Evolutionary conservation across 2,113 vertebrate species (phyloP).

Genomic region (Dicerorhinus sumatrensis): DNA sequence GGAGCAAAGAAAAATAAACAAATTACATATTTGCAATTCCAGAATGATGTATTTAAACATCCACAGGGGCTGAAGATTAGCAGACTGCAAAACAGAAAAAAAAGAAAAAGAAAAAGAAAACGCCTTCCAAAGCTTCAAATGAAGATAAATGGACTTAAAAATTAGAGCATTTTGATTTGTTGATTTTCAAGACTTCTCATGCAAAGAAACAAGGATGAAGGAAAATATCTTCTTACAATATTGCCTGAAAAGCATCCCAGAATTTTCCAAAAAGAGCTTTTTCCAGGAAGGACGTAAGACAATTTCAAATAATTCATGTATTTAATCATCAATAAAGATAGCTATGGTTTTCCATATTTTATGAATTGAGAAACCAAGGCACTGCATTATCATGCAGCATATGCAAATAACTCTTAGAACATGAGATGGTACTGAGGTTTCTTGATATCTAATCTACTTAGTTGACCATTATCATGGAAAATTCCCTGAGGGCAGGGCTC

Average conservation of each 20-base stretch:
- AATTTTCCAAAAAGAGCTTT: slow-evolving; percentile 27
- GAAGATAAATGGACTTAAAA: slow-evolving; percentile 26
- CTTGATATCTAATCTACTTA: not conserved
- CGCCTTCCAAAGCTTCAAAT: not conserved
- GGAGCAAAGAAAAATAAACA: slow-evolving; percentile 59
- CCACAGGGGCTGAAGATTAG: not conserved
- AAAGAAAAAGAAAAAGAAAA: not conserved
- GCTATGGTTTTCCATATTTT: not conserved
- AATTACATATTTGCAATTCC: slow-evolving; percentile 22
- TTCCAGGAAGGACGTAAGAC: not conserved
- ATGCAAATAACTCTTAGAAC: not conserved
- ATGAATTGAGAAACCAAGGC: not conserved
- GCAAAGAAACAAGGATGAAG: slow-evolving; percentile 28
- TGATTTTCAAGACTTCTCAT: not conserved
- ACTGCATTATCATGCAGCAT: not conserved
- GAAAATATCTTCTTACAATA: not conserved
- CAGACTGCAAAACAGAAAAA: not conserved
- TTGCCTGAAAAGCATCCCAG: not conserved
- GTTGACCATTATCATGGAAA: slow-evolving; percentile 13
- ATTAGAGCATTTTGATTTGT: not conserved
- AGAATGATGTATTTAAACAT: slow-evolving; percentile 33
- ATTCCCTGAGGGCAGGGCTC: not conserved
- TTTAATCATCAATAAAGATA: slow-evolving; percentile 1
- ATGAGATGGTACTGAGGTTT: not conserved
- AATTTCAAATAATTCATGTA: slow-evolving; percentile 15